phyloP scores from a whole-genome alignment of 37 sponge, comb jelly and placozoan species.

The Cliona cf. orientalis region DNA sequence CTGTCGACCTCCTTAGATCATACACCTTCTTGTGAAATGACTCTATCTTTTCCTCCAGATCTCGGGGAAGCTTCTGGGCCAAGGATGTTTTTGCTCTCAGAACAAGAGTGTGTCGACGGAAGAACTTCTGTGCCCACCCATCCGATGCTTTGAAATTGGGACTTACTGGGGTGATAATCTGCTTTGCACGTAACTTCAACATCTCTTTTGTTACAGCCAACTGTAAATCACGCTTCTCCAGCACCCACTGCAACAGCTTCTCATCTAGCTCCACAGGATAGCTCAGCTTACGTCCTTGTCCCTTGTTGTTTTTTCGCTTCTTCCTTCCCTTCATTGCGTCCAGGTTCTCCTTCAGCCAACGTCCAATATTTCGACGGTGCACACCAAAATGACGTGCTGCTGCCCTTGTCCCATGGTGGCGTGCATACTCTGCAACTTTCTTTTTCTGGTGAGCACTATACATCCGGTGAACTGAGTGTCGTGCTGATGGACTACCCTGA shows the following conservation, averaged over 20 bases:
- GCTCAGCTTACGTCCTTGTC: slow-evolving; percentile 15
- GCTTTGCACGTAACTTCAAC: background rate
- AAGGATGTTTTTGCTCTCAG: background rate
- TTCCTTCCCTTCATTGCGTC: background rate
- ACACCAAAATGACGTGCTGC: slow-evolving; percentile 1
- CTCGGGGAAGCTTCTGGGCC: background rate
- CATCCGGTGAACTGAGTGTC: too few species aligned
- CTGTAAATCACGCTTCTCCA: slow-evolving; percentile 18
- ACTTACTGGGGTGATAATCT: background rate
- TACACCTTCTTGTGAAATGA: background rate
- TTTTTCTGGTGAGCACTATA: background rate
- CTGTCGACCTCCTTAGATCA: too few species aligned
- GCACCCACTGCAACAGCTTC: slow-evolving; percentile 9
- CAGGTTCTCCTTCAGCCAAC: slow-evolving; percentile 3
- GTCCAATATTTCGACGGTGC: background rate
- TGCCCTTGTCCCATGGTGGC: background rate
- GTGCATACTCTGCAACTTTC: background rate
- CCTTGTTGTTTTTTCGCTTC: background rate
- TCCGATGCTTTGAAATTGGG: background rate
- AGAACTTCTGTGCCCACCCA: background rate
- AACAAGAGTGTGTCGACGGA: background rate
- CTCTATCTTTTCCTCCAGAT: background rate
- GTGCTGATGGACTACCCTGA: too few species aligned
- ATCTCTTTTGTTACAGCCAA: background rate
- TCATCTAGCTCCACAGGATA: slow-evolving; percentile 15